Evolutionary conservation across 2,797 vertebrate species (phyloP), one percentile per base, ranked within the genome.

Genomic region (Pangasius sanitwongsei): DNA sequence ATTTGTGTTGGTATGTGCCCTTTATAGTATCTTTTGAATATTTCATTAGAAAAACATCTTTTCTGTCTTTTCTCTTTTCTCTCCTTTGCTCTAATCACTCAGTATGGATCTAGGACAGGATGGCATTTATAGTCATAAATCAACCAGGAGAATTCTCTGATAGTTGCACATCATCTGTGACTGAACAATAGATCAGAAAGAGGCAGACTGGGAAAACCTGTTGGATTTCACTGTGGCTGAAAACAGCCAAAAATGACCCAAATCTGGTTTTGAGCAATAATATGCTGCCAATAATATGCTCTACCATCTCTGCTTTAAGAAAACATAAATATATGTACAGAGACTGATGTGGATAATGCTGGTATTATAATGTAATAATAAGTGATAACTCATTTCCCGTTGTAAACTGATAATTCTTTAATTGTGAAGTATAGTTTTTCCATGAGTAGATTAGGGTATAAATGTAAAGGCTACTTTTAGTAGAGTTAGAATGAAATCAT

Each of bases 11-110:
- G 83, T 86, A 86, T 88, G 92, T 91, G 92, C 91, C 93, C 91
- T 91, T 87, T 89, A 90, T 92, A 90, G 90, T 89, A 92, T 93
- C 91, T 61, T 53, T 91, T 96, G 85, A 95, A 96, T 95, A 93
- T 95, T 96, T 96, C 15, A 96, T 95, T 65, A 92, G 91, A 93
- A 90, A 70, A 90, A 88, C 84, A 48, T 87, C 78, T 89, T 86
- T 85, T 90, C 37, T 78, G 57, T 86, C 48, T 84, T 31, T 86
- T 28, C 48, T 86, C 78, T 89, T 86, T 85, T 90, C 37, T 78
- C 63, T 86, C 48, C 80, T 31, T 86, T 28, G 13, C 78, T 87
- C 16, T 90, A 72, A 74, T 90, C 55, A 63, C 88, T 86, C 37
- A n/a, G 69, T 57, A 57, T 87, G 83, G 63, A 89, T 89, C 69